Conservation (phyloP, 2,888 invertebrate species). For the Micoletzkya japonica region DNA sequence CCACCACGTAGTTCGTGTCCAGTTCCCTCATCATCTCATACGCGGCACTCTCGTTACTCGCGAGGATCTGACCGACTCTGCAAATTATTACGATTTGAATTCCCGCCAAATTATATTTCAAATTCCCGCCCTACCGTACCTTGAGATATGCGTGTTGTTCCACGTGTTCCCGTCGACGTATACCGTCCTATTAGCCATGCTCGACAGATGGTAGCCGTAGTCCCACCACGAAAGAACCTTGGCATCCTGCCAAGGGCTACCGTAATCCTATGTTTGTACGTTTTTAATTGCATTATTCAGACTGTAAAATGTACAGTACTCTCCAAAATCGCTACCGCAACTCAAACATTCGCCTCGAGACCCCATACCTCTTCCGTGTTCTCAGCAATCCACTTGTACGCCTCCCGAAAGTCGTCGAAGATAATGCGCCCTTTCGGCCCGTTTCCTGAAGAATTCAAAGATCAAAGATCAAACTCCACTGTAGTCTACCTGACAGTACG, state of each 20-base stretch:
- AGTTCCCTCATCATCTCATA: conserved; percentile 96
- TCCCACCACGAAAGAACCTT: conserved; percentile 99
- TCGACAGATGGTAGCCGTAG: conserved; percentile 95
- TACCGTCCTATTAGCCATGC: conserved; percentile 97
- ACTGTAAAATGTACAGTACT: no score
- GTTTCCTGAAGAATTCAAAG: background rate
- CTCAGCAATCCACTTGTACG: conserved; percentile 96
- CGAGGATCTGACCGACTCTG: conserved; percentile 77
- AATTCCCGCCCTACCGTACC: background rate
- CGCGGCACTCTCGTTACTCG: conserved; percentile 91
- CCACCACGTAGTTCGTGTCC: conserved; percentile 97
- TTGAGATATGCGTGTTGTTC: conserved; percentile 91
- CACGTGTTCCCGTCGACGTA: conserved; percentile 98
- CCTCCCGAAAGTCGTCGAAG: conserved; percentile 97
- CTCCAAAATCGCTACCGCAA: no score
- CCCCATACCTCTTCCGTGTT: conserved; percentile 82
- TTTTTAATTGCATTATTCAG: no score
- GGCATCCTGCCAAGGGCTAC: conserved; percentile 74
- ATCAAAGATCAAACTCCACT: background rate
- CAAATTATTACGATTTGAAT: background rate
- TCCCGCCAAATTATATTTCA: background rate
- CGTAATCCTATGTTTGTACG: no score
- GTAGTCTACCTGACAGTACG: conserved; percentile 59
- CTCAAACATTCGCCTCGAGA: no score
- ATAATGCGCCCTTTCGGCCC: conserved; percentile 75